phyloP scores from a whole-genome alignment of 2,113 vertebrate genomes.

The Nibea coibor region DNA sequence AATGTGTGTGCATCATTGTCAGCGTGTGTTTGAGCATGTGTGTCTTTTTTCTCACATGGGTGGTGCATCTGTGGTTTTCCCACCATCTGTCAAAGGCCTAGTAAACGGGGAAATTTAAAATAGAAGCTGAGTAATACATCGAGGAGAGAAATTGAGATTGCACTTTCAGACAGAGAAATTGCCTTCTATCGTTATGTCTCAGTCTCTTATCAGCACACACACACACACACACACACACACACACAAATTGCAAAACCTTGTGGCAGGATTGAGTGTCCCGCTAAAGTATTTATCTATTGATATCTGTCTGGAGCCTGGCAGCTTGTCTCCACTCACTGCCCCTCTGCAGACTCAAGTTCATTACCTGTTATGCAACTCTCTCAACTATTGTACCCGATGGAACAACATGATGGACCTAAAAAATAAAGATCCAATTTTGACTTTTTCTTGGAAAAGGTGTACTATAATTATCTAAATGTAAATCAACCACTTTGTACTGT shows the following conservation, averaged over 20 bases:
- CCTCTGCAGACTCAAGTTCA: conserved; percentile 29
- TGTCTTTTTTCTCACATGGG: conserved; percentile 34
- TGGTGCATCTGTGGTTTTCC: conserved; percentile 37
- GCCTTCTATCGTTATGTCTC: background rate
- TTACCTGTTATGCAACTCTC: conserved; percentile 53
- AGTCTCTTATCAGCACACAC: background rate
- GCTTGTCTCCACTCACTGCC: background rate
- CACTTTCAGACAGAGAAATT: background rate
- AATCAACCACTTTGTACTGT: background rate
- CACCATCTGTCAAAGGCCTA: conserved; percentile 21
- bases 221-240: background rate
- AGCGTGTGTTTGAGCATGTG: conserved; percentile 8
- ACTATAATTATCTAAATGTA: background rate
- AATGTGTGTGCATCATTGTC: conserved; percentile 5
- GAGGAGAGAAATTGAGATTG: conserved; percentile 15
- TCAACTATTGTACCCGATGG: conserved; percentile 4
- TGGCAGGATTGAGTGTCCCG: conserved; percentile 37
- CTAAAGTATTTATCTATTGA: conserved; percentile 25
- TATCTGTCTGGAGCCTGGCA: conserved; percentile 39
- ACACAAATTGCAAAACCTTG: background rate
- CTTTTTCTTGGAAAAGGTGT: background rate
- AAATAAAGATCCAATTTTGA: background rate
- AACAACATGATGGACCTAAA: background rate
- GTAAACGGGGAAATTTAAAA: conserved; percentile 45
- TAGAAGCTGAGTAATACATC: conserved; percentile 15